A percentile compares a stretch with the other conserved stretches of the same genome.
Conservation (phyloP, 2,888 invertebrate species). For the Ectemnius continuus region DNA sequence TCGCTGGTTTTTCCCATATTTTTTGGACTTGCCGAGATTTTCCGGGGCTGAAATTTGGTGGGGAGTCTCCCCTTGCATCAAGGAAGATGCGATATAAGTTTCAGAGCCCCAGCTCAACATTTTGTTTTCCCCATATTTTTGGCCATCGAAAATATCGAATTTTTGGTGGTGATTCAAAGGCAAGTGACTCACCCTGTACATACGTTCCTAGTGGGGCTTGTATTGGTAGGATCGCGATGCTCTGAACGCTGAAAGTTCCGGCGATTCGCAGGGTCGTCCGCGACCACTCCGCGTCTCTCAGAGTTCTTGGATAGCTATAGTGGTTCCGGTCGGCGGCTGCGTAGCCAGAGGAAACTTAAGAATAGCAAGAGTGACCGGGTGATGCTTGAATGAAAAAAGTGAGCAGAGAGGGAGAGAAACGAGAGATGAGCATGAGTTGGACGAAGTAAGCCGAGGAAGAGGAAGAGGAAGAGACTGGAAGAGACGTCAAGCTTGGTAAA, state of each 20-base stretch:
- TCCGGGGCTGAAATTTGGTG: too few relatives aligned
- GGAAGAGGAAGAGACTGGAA: constrained; percentile 2
- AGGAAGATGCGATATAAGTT: too few relatives aligned
- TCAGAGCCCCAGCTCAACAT: too few relatives aligned
- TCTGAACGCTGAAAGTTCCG: constrained; percentile 57
- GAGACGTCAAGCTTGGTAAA: not conserved
- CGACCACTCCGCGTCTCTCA: too few relatives aligned
- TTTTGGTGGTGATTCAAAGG: too few relatives aligned
- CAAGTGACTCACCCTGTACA: constrained; percentile 10
- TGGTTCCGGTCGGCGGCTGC: constrained; percentile 51
- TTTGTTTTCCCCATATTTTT: too few relatives aligned
- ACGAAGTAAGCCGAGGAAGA: too few relatives aligned
- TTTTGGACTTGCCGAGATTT: too few relatives aligned
- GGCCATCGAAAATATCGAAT: too few relatives aligned
- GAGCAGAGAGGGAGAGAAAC: not conserved
- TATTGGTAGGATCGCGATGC: constrained; percentile 58
- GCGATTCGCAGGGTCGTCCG: constrained; percentile 46
- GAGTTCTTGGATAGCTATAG: too few relatives aligned
- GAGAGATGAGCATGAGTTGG: not conserved
- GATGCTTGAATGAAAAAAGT: constrained; percentile 47
- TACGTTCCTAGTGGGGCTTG: constrained; percentile 34
- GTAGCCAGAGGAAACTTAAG: constrained; percentile 50
- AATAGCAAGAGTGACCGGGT: constrained; percentile 52
- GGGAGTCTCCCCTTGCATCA: too few relatives aligned
- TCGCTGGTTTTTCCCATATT: too few relatives aligned